Base-by-base conservation (phyloP, 2,113 vertebrate species). In the Hippocampus barbouri region DNA sequence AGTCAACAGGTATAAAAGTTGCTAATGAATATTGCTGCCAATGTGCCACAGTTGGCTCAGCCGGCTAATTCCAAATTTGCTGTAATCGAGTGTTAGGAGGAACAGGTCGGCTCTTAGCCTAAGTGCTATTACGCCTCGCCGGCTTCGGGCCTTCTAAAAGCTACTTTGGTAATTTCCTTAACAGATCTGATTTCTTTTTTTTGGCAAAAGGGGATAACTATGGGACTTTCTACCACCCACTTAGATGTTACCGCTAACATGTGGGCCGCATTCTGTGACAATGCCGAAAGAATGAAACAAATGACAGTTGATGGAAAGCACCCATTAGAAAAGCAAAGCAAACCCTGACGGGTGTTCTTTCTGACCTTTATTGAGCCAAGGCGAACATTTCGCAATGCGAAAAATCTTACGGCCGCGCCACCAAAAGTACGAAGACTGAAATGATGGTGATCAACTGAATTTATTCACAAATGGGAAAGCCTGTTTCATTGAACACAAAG, bases 1-100 rank as follows among this genome's bases (percentile, higher is more conserved):
- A 47, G 64, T 66, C 64, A 45, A 66, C 64, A 47, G 64, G 64
- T 66, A 43, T 47, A 47, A 47, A 49, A 27, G 43, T 66, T 47
- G 14, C 43, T 47, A 66, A 47, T 66, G 43, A 66, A 45, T 27
- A 66, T 66, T 66, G 43, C 64, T 8, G 62, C 62, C 21, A 43
- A 43, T 65, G 62, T 49, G n/a, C 63, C 34, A 63, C 34, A 40
- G 34, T 63, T 63, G 64, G 43, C 64, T 66, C 64, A 25, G 41
- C 12, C 41, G 15, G 64, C 43, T 49, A 66, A 66, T 66, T 66
- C 41, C 43, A 66, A 38, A 66, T 66, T 66, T 66, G 43, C 41
- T 25, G 43, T 47, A 66, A 66, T 66, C 6, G 41, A 66, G 23
- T 47, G n/a, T 66, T 47, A 10, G 64, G n/a, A 9, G 64, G 43